These are phyloP conservation scores for Betta splendens DNA, from an alignment of 2,797 vertebrate genomes.

Conservation along the genomic window DNA sequence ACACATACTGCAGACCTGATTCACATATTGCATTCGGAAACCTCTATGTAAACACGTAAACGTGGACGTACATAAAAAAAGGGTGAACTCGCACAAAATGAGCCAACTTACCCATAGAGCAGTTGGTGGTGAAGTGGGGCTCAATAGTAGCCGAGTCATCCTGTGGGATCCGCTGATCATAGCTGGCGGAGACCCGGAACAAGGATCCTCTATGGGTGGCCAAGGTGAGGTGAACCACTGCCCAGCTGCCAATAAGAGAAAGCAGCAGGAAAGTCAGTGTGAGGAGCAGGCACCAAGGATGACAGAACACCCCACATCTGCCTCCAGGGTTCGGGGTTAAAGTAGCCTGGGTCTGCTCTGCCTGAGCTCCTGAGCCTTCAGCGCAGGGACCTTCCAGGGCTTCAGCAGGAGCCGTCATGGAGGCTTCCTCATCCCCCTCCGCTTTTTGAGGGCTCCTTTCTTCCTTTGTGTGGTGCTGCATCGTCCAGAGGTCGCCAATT, in stretches of 20 bases:
- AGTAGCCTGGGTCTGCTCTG: conserved; percentile 53
- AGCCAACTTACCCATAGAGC: conserved; percentile 81
- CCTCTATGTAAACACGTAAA: no score
- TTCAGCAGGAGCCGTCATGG: conserved; percentile 53
- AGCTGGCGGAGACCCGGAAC: conserved; percentile 80
- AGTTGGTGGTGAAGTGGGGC: conserved; percentile 83
- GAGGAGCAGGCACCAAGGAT: conserved; percentile 71
- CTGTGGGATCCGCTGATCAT: conserved; percentile 67
- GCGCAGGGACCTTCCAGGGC: conserved; percentile 49
- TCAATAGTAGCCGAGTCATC: conserved; percentile 76
- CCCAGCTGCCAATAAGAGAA: conserved; percentile 87
- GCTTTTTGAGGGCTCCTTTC: conserved; percentile 56
- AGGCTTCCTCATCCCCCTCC: conserved; percentile 44
- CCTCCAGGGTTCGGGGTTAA: conserved; percentile 60
- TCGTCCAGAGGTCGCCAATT: conserved; percentile 34
- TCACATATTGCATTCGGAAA: no score
- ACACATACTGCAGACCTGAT: background rate
- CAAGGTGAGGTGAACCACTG: conserved; percentile 80
- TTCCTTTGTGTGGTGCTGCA: conserved; percentile 61
- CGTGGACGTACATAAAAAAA: background rate
- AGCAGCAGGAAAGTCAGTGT: conserved; percentile 80
- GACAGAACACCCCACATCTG: conserved; percentile 51
- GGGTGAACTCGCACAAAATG: no score
- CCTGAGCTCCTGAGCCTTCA: conserved; percentile 38
- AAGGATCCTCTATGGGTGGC: conserved; percentile 65